Evolutionary conservation across 2,113 vertebrate species (phyloP).

Genomic region (Symphodus melops): DNA sequence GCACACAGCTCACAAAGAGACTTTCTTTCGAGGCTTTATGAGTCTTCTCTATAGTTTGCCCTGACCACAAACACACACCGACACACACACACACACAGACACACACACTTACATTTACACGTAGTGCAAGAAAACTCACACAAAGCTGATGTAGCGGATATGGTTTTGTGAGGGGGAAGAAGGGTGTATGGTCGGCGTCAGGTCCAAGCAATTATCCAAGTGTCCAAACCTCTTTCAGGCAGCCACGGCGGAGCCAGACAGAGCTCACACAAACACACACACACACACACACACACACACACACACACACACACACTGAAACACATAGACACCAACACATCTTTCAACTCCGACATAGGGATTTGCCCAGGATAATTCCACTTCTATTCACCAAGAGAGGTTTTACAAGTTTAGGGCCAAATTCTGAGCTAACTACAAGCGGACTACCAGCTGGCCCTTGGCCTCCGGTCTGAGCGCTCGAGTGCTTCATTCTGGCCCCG

Average conservation of each 20-base stretch:
- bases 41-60: slow-evolving; percentile 71
- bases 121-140: slow-evolving; percentile 49
- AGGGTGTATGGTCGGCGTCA: slow-evolving; percentile 77
- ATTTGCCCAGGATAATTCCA: slow-evolving; percentile 75
- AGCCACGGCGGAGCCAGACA: slow-evolving; percentile 78
- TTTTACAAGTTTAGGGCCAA: slow-evolving; percentile 74
- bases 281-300: slow-evolving; percentile 33
- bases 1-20: slow-evolving; percentile 70
- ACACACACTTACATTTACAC: slow-evolving; percentile 43
- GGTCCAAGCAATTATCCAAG: slow-evolving; percentile 82
- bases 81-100: slow-evolving; percentile 23
- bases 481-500: slow-evolving; percentile 63
- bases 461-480: slow-evolving; percentile 69
- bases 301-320: slow-evolving; percentile 35
- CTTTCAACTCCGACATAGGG: slow-evolving; percentile 61
- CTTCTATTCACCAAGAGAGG: slow-evolving; percentile 70
- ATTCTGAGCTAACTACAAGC: slow-evolving; percentile 66
- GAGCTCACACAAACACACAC: slow-evolving; percentile 21
- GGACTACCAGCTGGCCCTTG: slow-evolving; percentile 79
- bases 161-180: slow-evolving; percentile 76
- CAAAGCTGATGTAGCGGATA: slow-evolving; percentile 79
- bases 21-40: slow-evolving; percentile 75
- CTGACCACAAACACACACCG: slow-evolving; percentile 68
- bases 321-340: slow-evolving; percentile 49
- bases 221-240: slow-evolving; percentile 79